Evolutionary conservation across 2,888 invertebrate species (phyloP), one percentile per base, ranked within the genome.

Genomic region (Embidobia sp.): DNA sequence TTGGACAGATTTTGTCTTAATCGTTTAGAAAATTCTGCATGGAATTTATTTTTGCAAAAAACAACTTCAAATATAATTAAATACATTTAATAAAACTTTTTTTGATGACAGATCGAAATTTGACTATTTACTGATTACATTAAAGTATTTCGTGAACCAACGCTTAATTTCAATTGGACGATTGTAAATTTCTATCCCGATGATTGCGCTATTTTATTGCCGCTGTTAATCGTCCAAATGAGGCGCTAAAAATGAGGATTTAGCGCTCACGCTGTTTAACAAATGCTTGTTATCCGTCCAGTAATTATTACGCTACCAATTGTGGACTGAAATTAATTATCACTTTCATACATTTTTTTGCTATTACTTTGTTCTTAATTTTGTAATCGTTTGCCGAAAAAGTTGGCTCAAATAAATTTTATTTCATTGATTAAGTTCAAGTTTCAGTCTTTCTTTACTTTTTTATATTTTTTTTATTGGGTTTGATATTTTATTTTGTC

Each of bases 31-130:
- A 27, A 27, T 53, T 37, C 35, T 19, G 10, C 5, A 5, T 13
- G 35, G n/a, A 37, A 37, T 55, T 55, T 26, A 55, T 27, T 40
- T 55, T 55, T 40, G n/a, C 16, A 15, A 3, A 10, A 15, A 3
- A 10, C 37, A 18, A 27, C 40, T 40, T 40, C 27, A 16, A 27
- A 37, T 40, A 40, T 40, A 55, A 55, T 55, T 55, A 55, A 55
- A 40, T 26, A 40, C 16, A 27, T 40, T 55, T 55, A 40, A 55
- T 55, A 40, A 40, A 35, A 55, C 37, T 15, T 37, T 16, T 40
- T 55, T 55, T 55, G 55, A 55, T 40, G 13, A 55, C 27, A 22
- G 16, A 40, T 0, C 22, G 55, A 26, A 55, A 40, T 55, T 27
- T 10, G 6, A 10, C 16, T 16, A 55, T 55, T 51, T 55, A 37